These are phyloP conservation scores for Kryptolebias ocellatus DNA, from an alignment of 2,797 vertebrate genomes.

Conservation along the genomic window DNA sequence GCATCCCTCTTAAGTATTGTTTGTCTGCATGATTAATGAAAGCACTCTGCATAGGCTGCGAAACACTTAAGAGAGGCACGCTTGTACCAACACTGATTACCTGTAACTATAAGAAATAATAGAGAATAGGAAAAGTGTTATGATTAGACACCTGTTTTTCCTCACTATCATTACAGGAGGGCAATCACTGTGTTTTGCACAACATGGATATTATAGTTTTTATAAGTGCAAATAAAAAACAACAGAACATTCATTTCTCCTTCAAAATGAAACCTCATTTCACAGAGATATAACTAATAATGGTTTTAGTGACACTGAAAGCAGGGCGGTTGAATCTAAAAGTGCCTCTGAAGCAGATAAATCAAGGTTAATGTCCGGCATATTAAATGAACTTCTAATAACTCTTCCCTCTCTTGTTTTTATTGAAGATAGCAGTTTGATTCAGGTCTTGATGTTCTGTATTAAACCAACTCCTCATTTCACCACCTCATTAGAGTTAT, in stretches of 20 bases:
- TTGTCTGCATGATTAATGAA: constrained; percentile 77
- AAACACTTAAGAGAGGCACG: constrained; percentile 68
- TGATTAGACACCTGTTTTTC: constrained; percentile 69
- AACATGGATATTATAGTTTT: constrained; percentile 63
- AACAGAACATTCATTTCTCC: constrained; percentile 34
- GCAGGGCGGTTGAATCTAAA: constrained; percentile 16
- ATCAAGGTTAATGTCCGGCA: constrained; percentile 41
- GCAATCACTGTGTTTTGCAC: constrained; percentile 57
- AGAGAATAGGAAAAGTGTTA: constrained; percentile 62
- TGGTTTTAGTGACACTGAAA: not conserved
- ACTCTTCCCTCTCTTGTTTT: constrained; percentile 22
- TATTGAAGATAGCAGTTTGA: constrained; percentile 44
- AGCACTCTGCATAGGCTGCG: constrained; percentile 49
- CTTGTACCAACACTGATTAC: constrained; percentile 76
- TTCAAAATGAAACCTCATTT: constrained; percentile 39
- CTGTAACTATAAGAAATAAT: constrained; percentile 77
- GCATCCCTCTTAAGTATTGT: constrained; percentile 53
- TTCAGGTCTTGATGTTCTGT: constrained; percentile 28
- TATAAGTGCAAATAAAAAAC: constrained; percentile 51
- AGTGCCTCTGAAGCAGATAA: constrained; percentile 30
- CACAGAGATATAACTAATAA: not conserved
- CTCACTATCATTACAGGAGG: constrained; percentile 63
- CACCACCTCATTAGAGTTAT: constrained; percentile 73
- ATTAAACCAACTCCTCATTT: constrained; percentile 66
- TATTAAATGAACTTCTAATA: constrained; percentile 38